A percentile compares a stretch with the other conserved stretches of the same genome.
Evolutionary conservation across 1,140 invertebrate species (phyloP).

Genomic region (Eumaeus atala): DNA sequence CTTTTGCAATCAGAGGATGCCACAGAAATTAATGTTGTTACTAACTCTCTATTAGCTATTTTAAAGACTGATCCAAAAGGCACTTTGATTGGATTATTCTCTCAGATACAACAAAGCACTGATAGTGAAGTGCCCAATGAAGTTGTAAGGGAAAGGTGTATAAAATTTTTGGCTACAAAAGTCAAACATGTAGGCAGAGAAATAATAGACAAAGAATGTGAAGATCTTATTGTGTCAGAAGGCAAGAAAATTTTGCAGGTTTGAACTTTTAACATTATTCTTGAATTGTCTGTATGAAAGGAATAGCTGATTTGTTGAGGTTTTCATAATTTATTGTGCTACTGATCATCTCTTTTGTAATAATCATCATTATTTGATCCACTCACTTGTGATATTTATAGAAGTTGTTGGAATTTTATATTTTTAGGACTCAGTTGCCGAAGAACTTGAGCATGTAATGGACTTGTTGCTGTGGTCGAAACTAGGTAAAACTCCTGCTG

Average conservation of each 20-base stretch:
- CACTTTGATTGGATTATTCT: constrained; percentile 89
- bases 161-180: constrained; percentile 91
- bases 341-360: too few species aligned
- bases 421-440: constrained; percentile 87
- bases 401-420: neutral
- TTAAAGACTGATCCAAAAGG: constrained; percentile 78
- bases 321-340: too few species aligned
- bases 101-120: constrained; percentile 87
- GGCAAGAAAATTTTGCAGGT: constrained; percentile 91
- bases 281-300: too few species aligned
- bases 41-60: constrained; percentile 79
- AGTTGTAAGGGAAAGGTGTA: constrained; percentile 86
- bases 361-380: constrained; percentile 4
- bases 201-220: constrained; percentile 88
- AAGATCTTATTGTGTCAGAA: constrained; percentile 89
- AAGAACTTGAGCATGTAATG: constrained; percentile 94
- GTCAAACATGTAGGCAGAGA: constrained; percentile 86
- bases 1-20: constrained; percentile 90
- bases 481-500: constrained; percentile 85
- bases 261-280: constrained; percentile 1
- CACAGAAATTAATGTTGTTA: constrained; percentile 86
- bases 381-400: neutral
- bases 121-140: constrained; percentile 83
- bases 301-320: too few species aligned
- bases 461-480: constrained; percentile 87